These are phyloP conservation scores for Naso thynnoides DNA, from an alignment of 2,797 vertebrate species.

Conservation along the genomic window DNA sequence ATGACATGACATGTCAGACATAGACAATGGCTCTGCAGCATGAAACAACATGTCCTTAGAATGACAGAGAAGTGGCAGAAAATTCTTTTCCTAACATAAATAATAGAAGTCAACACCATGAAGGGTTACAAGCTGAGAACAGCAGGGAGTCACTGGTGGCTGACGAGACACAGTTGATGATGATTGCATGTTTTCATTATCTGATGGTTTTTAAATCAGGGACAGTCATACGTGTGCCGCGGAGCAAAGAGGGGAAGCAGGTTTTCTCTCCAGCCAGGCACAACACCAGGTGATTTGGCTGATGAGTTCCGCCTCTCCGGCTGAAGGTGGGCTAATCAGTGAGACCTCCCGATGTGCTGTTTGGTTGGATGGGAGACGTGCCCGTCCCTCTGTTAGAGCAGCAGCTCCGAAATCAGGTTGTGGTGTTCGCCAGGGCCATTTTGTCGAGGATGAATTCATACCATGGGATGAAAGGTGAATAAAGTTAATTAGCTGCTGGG, in stretches of 20 bases:
- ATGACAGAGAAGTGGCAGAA: constrained; percentile 13
- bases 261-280: constrained; percentile 63
- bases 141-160: constrained; percentile 48
- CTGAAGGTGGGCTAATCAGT: constrained; percentile 71
- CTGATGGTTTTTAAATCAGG: constrained; percentile 69
- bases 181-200: constrained; percentile 76
- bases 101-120: constrained; percentile 19
- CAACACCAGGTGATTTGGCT: constrained; percentile 71
- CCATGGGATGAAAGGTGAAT: constrained; percentile 27
- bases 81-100: constrained; percentile 21
- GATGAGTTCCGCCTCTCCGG: constrained; percentile 66
- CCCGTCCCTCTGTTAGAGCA: constrained; percentile 37
- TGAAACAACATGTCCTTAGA: constrained; percentile 13
- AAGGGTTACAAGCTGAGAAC: constrained; percentile 43
- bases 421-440: constrained; percentile 19
- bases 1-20: constrained; percentile 14
- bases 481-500: constrained; percentile 43
- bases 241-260: constrained; percentile 46
- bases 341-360: constrained; percentile 42
- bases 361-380: constrained; percentile 46
- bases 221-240: constrained; percentile 48
- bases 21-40: not conserved
- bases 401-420: constrained; percentile 26
- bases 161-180: constrained; percentile 51
- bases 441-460: constrained; percentile 20